A percentile compares a stretch with the other conserved stretches of the same genome.
Evolutionary conservation across 2,113 vertebrate species (phyloP).

Genomic region (Muntiacus reevesi): DNA sequence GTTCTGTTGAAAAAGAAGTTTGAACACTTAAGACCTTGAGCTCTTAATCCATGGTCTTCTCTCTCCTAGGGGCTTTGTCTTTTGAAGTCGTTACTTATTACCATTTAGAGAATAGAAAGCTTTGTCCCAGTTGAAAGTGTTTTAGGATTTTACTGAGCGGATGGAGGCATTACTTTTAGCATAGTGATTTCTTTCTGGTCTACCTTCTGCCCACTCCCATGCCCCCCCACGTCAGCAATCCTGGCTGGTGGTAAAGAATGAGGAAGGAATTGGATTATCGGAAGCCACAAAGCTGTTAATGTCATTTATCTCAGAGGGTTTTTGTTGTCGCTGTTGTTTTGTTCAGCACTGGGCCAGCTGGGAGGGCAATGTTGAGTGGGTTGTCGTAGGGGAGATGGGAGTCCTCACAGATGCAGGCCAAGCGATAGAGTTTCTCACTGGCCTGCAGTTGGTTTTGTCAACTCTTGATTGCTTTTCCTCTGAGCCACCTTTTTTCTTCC

Average conservation of each 20-base stretch:
- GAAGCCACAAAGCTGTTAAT: background rate
- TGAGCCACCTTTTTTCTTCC: background rate
- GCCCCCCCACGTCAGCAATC: background rate
- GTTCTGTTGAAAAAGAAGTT: slow-evolving; percentile 18
- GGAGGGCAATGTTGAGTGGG: background rate
- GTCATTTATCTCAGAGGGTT: background rate
- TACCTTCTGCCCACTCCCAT: background rate
- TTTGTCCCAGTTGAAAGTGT: background rate
- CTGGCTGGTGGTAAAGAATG: background rate
- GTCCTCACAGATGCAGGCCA: background rate
- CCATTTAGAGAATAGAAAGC: background rate
- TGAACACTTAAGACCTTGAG: background rate
- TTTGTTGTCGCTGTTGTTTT: background rate
- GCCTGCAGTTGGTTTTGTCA: background rate
- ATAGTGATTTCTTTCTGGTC: background rate
- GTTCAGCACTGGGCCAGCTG: background rate
- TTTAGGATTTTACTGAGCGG: background rate
- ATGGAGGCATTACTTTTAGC: background rate
- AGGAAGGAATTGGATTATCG: background rate
- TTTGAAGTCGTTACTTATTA: slow-evolving; percentile 12
- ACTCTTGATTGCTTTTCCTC: background rate
- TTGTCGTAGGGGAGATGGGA: background rate
- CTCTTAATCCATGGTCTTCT: background rate
- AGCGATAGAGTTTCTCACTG: background rate
- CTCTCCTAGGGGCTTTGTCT: background rate